Evolutionary conservation across 2,888 invertebrate genomes (phyloP).

Genomic region (Habroteleia sp.): DNA sequence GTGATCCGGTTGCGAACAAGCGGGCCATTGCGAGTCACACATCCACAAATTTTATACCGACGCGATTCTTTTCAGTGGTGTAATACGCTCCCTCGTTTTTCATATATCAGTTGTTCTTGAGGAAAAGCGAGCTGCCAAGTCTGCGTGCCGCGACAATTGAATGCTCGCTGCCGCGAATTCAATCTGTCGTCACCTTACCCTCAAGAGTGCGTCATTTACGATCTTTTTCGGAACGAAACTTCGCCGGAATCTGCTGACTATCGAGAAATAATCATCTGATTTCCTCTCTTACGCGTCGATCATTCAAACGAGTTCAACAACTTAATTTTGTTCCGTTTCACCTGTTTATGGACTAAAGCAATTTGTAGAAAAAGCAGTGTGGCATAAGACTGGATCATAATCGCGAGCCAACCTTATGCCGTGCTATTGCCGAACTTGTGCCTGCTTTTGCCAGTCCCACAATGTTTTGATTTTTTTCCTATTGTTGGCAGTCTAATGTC

Average conservation of each 20-base stretch:
- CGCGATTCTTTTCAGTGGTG: constrained; percentile 65
- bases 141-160: constrained; percentile 66
- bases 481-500: too few species aligned
- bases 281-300: too few species aligned
- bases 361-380: too few species aligned
- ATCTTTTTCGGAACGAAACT: constrained; percentile 21
- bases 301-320: too few species aligned
- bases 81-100: constrained; percentile 52
- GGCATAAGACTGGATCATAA: too few species aligned
- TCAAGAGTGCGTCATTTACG: constrained; percentile 23
- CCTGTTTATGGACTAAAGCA: too few species aligned
- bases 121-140: constrained; percentile 42
- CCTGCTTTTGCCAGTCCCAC: too few species aligned
- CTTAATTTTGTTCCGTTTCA: too few species aligned
- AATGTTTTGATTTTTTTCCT: too few species aligned
- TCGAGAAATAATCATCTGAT: too few species aligned
- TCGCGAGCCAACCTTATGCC: too few species aligned
- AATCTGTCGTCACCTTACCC: constrained; percentile 64
- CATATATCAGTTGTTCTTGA: constrained; percentile 45
- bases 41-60: constrained; percentile 68
- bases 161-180: constrained; percentile 68
- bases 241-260: neutral
- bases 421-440: too few species aligned
- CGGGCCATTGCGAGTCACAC: constrained; percentile 42
- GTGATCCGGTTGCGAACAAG: constrained; percentile 69